Evolutionary conservation across 2,113 vertebrate genomes (phyloP).

Genomic region (Sinosuthora webbiana): DNA sequence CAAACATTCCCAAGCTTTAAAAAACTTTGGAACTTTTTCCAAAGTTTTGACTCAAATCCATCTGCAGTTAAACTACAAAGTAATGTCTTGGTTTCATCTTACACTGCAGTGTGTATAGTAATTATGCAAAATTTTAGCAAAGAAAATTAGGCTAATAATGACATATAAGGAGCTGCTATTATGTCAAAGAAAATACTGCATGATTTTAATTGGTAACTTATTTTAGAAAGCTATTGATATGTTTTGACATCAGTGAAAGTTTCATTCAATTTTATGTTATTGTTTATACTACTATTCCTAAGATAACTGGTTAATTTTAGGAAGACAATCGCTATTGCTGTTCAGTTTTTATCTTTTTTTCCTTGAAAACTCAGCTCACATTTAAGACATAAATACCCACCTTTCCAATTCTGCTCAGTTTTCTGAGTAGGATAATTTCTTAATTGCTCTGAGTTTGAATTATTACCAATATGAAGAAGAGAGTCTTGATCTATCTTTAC

Average conservation of each 20-base stretch:
- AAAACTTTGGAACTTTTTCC: not conserved
- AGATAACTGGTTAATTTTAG: not conserved
- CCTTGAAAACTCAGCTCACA: not conserved
- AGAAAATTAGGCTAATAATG: not conserved
- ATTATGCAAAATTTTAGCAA: conserved; percentile 6
- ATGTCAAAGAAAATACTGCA: not conserved
- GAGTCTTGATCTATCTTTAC: not conserved
- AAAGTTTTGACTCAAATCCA: not conserved
- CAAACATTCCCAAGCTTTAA: not conserved
- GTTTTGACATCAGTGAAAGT: not conserved
- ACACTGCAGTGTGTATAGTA: not conserved
- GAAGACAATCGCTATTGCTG: not conserved
- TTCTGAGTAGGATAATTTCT: not conserved
- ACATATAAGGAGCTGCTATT: not conserved
- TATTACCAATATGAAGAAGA: not conserved
- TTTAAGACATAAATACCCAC: not conserved
- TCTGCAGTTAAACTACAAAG: not conserved
- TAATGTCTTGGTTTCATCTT: not conserved
- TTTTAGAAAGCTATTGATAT: not conserved
- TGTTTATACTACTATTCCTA: not conserved
- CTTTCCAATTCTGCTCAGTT: not conserved
- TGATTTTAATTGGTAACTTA: not conserved
- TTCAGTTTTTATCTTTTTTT: not conserved
- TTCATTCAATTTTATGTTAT: not conserved
- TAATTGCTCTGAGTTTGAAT: not conserved